These are phyloP conservation scores for Aphelenchoides avenae DNA, from an alignment of 1,140 invertebrate genomes.

Conservation along the genomic window DNA sequence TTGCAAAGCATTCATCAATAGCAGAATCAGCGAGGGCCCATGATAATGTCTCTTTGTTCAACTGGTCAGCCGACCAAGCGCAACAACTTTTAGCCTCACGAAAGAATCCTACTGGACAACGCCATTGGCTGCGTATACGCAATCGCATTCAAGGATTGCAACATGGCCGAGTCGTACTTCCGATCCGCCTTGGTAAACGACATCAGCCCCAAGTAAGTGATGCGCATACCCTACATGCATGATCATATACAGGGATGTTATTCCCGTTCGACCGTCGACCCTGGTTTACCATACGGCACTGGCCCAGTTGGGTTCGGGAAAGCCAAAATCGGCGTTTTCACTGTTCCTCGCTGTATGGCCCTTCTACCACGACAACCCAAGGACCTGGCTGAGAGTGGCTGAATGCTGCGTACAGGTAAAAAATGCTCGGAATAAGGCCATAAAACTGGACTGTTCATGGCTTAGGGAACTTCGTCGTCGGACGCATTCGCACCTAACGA, in stretches of 20 bases:
- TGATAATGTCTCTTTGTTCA: no score
- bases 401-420: conserved; percentile 16
- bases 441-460: conserved; percentile 1
- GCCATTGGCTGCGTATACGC: conserved; percentile 21
- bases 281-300: conserved; percentile 10
- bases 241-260: no score
- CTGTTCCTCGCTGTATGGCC: conserved; percentile 14
- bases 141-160: conserved; percentile 13
- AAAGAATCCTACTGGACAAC: conserved; percentile 11
- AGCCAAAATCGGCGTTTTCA: conserved; percentile 9
- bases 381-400: conserved; percentile 15
- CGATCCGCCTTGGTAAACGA: conserved; percentile 4
- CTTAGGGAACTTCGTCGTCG: no score
- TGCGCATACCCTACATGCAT: no score
- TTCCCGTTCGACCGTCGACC: conserved; percentile 1
- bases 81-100: conserved; percentile 2
- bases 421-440: background rate
- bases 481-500: no score
- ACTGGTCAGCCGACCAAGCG: no score
- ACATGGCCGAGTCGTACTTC: conserved; percentile 21
- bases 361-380: conserved; percentile 13
- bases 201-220: no score
- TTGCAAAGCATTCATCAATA: background rate
- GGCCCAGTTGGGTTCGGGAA: conserved; percentile 18
- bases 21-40: no score